Conservation (phyloP, 2,888 invertebrate species). For the Cenopis cana region DNA sequence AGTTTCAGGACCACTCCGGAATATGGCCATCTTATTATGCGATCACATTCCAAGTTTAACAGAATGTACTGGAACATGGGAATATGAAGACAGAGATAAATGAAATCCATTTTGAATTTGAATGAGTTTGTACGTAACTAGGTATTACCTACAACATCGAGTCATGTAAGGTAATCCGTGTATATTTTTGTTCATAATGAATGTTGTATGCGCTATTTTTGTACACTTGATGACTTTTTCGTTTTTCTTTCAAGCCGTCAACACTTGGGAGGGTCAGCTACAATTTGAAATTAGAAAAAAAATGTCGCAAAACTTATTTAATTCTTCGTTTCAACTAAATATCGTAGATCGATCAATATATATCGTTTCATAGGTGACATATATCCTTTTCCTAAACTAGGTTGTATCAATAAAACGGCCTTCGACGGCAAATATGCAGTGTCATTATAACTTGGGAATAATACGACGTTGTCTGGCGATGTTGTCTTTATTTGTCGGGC, state of each 20-base stretch:
- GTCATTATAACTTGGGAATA: slow-evolving; percentile 27
- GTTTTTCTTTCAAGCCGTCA: too few species aligned
- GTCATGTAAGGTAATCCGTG: neutral
- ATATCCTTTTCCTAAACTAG: too few species aligned
- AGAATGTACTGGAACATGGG: slow-evolving; percentile 17
- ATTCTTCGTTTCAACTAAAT: too few species aligned
- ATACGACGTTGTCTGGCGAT: slow-evolving; percentile 24
- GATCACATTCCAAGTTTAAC: slow-evolving; percentile 39
- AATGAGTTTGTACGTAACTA: slow-evolving; percentile 1
- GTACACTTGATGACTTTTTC: neutral
- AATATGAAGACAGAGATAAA: slow-evolving; percentile 24
- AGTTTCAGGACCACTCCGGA: slow-evolving; percentile 36
- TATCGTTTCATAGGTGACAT: neutral
- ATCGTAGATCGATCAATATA: too few species aligned
- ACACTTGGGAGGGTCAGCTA: too few species aligned
- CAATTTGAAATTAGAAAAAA: too few species aligned
- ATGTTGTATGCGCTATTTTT: neutral
- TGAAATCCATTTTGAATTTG: slow-evolving; percentile 29
- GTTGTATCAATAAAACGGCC: neutral
- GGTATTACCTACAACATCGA: neutral
- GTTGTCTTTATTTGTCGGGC: slow-evolving; percentile 39
- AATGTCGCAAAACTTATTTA: too few species aligned
- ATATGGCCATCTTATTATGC: slow-evolving; percentile 42
- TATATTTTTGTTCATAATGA: neutral
- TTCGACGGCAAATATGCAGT: slow-evolving; percentile 4